A percentile compares a stretch with the other conserved stretches of the same genome.
Conservation (phyloP, 2,888 invertebrate species). For the Erebia aethiops region DNA sequence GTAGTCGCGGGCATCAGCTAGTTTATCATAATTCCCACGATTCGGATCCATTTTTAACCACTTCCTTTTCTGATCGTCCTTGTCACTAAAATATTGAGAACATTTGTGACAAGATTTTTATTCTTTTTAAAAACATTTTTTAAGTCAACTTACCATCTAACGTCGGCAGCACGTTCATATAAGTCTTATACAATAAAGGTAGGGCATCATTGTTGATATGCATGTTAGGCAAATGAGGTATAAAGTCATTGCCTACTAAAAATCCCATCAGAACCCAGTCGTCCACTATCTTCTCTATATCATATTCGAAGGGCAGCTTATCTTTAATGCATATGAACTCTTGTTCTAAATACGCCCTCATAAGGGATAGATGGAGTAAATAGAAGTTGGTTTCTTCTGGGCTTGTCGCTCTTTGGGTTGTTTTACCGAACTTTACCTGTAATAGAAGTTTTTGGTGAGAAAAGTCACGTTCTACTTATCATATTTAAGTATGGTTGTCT, state of each 20-base stretch:
- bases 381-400: conserved; percentile 97
- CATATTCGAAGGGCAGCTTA: conserved; percentile 88
- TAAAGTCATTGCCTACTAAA: conserved; percentile 98
- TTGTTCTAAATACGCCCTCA: conserved; percentile 95
- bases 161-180: conserved; percentile 92
- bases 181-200: conserved; percentile 92
- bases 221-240: conserved; percentile 97
- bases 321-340: conserved; percentile 91
- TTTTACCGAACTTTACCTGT: conserved; percentile 89
- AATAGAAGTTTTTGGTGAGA: conserved; percentile 6
- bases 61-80: too few species aligned
- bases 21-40: too few species aligned
- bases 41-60: too few species aligned
- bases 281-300: conserved; percentile 96
- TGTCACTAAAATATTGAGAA: too few species aligned
- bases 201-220: conserved; percentile 96
- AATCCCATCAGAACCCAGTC: conserved; percentile 99
- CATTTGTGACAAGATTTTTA: too few species aligned
- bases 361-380: conserved; percentile 94
- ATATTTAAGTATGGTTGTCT: too few species aligned
- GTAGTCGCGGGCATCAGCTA: too few species aligned
- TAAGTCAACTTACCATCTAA: conserved; percentile 87
- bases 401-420: conserved; percentile 85
- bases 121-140: neutral
- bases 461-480: neutral